Evolutionary conservation across 2,113 vertebrate species (phyloP), one percentile per base, ranked within the genome.

Genomic region (Lipophrys pholis): DNA sequence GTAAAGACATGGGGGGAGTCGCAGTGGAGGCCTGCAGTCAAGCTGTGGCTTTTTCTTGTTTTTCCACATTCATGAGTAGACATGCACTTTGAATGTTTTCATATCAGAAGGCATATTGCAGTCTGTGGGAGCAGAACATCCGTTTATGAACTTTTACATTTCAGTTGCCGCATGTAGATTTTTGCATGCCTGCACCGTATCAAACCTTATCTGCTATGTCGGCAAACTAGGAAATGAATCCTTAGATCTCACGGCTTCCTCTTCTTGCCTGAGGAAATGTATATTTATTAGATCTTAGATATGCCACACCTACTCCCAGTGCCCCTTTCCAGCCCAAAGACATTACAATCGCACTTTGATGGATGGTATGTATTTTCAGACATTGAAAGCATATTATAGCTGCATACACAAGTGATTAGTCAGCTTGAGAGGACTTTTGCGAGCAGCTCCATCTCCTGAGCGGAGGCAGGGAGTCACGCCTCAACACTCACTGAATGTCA

Each of bases 211-310:
- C 89, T 83, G 54, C 80, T 35, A 50, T 79, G 83, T 87, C 35
- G 51, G 80, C 82, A 77, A 16, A 76, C 79, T 56, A 77, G 83
- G 81, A 88, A 91, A 90, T 86, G 68, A 83, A 84, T 84, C 76
- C 57, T 90, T 62, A 80, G 83, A 90, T 89, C 78, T 71, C 15
- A 1, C 69, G 36, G 75, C 78, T 66, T 86, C 83, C 65, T 77
- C 76, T 45, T 85, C 74, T 78, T 70, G 84, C 87, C 86, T 42
- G 78, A 83, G 82, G 78, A 90, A 89, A 90, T 91, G 82, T 85
- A 90, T 90, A 90, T 91, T 89, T 90, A 90, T 90, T 87, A 90
- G 85, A 87, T 89, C 75, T 81, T 80, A 88, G 90, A 90, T 88
- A 91, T 83, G 75, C 84, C 83, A 88, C 84, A 86, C 84, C 83